A percentile compares a stretch with the other conserved stretches of the same genome.
Evolutionary conservation across 2,888 invertebrate genomes (phyloP).

Genomic region (Carpatolechia fugitivella): DNA sequence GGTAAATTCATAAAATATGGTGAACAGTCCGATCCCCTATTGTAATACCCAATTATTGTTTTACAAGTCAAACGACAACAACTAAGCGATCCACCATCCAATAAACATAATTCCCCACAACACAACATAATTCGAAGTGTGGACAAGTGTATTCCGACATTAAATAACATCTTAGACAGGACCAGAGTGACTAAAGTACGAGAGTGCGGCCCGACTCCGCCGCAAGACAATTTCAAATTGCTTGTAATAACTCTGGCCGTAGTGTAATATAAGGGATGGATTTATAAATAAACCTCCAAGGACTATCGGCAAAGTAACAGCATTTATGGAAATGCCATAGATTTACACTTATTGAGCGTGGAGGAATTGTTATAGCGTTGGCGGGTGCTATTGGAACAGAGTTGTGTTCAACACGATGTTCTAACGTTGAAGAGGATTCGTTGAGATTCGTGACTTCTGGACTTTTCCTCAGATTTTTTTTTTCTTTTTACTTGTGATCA

Average conservation of each 20-base stretch:
- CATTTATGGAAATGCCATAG: conserved; percentile 45
- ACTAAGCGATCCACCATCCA: neutral
- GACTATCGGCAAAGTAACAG: conserved; percentile 35
- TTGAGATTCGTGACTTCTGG: too few species aligned
- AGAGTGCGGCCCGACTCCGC: conserved; percentile 31
- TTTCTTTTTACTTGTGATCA: too few species aligned
- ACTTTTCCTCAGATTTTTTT: too few species aligned
- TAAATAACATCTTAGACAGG: conserved; percentile 27
- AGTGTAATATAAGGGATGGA: conserved; percentile 39
- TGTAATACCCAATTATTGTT: too few species aligned
- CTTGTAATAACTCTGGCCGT: conserved; percentile 40
- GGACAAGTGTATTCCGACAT: conserved; percentile 23
- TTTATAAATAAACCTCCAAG: conserved; percentile 41
- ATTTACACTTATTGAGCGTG: conserved; percentile 42
- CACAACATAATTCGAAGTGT: conserved; percentile 16
- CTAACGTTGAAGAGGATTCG: too few species aligned
- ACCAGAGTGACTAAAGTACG: conserved; percentile 20
- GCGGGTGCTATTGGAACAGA: conserved; percentile 15
- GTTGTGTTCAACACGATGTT: neutral
- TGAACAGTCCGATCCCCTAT: too few species aligned
- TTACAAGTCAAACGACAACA: neutral
- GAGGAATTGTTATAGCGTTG: conserved; percentile 22
- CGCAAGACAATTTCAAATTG: conserved; percentile 48
- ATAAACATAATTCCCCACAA: conserved; percentile 1
- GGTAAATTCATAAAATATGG: too few species aligned